phyloP scores from a whole-genome alignment of 1,140 invertebrate species.

The Drosophila albomicans region DNA sequence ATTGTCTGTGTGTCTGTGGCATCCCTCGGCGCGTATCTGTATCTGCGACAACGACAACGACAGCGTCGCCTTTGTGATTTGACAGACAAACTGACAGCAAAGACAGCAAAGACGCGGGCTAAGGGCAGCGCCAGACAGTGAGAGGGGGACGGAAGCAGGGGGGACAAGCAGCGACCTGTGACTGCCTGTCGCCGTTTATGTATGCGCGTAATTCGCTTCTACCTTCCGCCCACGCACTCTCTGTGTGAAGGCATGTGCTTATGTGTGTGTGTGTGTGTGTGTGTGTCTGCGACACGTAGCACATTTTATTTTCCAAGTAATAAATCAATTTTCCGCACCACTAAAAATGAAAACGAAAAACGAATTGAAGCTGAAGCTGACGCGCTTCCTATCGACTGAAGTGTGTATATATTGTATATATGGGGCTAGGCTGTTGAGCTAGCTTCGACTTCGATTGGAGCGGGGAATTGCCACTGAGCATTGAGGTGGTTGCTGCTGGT shows the following conservation, averaged over 20 bases:
- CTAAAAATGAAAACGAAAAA: constrained; percentile 84
- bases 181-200: constrained; percentile 78
- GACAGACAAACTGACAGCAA: constrained; percentile 80
- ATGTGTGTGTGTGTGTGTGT: constrained; percentile 40
- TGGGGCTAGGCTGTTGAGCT: neutral
- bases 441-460: neutral
- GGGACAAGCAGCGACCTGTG: constrained; percentile 45
- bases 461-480: neutral
- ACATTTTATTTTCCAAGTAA: constrained; percentile 84
- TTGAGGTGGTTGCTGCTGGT: constrained; percentile 23
- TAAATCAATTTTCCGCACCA: constrained; percentile 85
- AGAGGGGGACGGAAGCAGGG: neutral
- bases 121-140: constrained; percentile 3
- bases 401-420: constrained; percentile 18
- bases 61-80: constrained; percentile 77
- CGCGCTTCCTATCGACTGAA: constrained; percentile 77
- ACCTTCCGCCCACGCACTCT: constrained; percentile 24
- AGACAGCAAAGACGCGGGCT: constrained; percentile 48
- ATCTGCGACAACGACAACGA: constrained; percentile 10
- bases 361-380: constrained; percentile 73
- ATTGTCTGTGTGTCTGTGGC: constrained; percentile 23
- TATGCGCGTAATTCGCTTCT: constrained; percentile 70
- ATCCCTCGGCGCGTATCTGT: constrained; percentile 40
- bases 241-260: constrained; percentile 35
- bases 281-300: constrained; percentile 78